phyloP scores from a whole-genome alignment of 1,140 invertebrate genomes.

The Medauroidea extradentata region DNA sequence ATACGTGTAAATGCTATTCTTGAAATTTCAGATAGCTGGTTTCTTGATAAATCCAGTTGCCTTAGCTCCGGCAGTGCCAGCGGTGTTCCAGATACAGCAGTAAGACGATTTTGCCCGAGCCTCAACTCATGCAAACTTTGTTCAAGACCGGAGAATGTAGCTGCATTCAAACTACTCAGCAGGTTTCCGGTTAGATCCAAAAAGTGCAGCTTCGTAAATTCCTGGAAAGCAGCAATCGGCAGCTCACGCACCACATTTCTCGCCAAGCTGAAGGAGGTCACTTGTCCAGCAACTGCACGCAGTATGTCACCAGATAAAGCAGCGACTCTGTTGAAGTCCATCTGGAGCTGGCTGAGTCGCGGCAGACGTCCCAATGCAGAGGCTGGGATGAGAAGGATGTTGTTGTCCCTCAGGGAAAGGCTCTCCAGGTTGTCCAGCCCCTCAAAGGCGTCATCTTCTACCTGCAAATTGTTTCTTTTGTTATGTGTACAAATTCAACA shows the following conservation, averaged over 20 bases:
- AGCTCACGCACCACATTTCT: slow-evolving; percentile 84
- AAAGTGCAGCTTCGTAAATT: slow-evolving; percentile 22
- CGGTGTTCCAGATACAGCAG: slow-evolving; percentile 57
- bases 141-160: slow-evolving; percentile 72
- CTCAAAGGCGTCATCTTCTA: slow-evolving; percentile 81
- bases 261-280: slow-evolving; percentile 63
- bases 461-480: no score
- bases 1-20: slow-evolving; percentile 64
- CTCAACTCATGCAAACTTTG: slow-evolving; percentile 65
- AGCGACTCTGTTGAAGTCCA: slow-evolving; percentile 84
- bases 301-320: slow-evolving; percentile 77
- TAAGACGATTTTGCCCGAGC: slow-evolving; percentile 70
- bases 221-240: slow-evolving; percentile 68
- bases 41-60: slow-evolving; percentile 71
- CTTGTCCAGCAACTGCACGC: slow-evolving; percentile 55
- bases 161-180: slow-evolving; percentile 61
- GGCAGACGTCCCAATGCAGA: slow-evolving; percentile 69
- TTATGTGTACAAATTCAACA: no score
- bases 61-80: slow-evolving; percentile 60
- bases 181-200: slow-evolving; percentile 50
- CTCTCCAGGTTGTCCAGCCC: slow-evolving; percentile 71
- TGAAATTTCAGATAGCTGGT: slow-evolving; percentile 65
- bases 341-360: slow-evolving; percentile 64
- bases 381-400: slow-evolving; percentile 76
- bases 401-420: slow-evolving; percentile 81